A percentile compares a stretch with the other conserved stretches of the same genome.
Conservation (phyloP, 92 coral and sea anemone genomes). For the Nematostella vectensis region DNA sequence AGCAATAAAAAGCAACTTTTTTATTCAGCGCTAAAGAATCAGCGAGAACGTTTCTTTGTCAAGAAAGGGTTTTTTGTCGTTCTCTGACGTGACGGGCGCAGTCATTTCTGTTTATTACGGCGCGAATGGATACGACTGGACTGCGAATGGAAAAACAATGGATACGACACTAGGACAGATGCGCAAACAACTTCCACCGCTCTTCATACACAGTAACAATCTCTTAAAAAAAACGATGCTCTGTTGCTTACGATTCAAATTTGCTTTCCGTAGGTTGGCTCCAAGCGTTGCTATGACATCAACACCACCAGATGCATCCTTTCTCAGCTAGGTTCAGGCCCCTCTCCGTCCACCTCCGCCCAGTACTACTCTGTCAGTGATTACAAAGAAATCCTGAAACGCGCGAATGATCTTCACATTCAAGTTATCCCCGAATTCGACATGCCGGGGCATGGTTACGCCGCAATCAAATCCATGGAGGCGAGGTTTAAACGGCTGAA, state of each 20-base stretch:
- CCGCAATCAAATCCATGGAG: slow-evolving; percentile 72
- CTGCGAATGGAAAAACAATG: too few relatives aligned
- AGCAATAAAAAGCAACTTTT: too few relatives aligned
- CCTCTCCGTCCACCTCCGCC: slow-evolving; percentile 43
- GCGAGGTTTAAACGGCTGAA: slow-evolving; percentile 38
- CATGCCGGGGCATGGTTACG: slow-evolving; percentile 91
- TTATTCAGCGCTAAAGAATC: too few relatives aligned
- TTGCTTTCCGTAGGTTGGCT: slow-evolving; percentile 47
- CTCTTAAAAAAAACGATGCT: too few relatives aligned
- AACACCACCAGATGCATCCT: slow-evolving; percentile 49
- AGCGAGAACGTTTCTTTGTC: too few relatives aligned
- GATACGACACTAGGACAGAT: too few relatives aligned
- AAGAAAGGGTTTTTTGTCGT: too few relatives aligned
- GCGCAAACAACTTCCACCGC: too few relatives aligned
- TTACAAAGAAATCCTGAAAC: slow-evolving; percentile 60
- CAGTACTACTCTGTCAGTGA: slow-evolving; percentile 57
- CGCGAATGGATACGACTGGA: too few relatives aligned
- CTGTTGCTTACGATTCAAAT: background rate
- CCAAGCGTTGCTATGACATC: slow-evolving; percentile 69
- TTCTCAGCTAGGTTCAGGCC: slow-evolving; percentile 79
- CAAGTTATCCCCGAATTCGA: slow-evolving; percentile 95
- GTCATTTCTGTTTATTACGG: too few relatives aligned
- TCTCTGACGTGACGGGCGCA: too few relatives aligned
- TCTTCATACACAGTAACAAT: too few relatives aligned
- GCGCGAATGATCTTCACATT: slow-evolving; percentile 69